phyloP scores from a whole-genome alignment of 2,888 invertebrate genomes.

The Drosophila cognata region DNA sequence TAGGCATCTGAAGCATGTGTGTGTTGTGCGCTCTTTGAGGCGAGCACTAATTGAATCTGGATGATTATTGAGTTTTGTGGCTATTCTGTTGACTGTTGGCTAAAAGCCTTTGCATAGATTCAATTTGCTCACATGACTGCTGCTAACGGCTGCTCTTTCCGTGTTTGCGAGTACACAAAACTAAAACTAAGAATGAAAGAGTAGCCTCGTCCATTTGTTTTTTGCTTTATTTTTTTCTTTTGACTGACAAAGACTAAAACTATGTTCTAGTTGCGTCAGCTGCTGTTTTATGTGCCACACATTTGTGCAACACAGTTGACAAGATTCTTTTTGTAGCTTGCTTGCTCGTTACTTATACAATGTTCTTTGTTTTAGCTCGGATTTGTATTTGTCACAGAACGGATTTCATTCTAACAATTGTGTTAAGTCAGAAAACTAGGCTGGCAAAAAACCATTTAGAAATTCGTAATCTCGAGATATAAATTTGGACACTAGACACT shows the following conservation, averaged over 20 bases:
- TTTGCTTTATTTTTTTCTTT: neutral
- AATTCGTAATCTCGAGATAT: neutral
- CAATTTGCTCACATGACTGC: conserved; percentile 12
- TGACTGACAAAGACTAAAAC: conserved; percentile 37
- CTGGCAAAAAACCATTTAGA: neutral
- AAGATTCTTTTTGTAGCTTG: conserved; percentile 13
- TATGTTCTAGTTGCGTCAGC: conserved; percentile 62
- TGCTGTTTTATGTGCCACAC: conserved; percentile 47
- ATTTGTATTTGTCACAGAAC: neutral
- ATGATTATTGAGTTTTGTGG: conserved; percentile 48
- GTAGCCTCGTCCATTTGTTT: neutral
- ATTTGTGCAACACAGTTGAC: conserved; percentile 30
- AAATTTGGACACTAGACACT: neutral
- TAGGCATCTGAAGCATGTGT: neutral
- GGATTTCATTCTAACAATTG: neutral
- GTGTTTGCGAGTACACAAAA: conserved; percentile 5
- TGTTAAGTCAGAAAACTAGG: neutral
- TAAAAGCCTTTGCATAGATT: conserved; percentile 45
- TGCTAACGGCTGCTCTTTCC: neutral
- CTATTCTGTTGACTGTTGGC: conserved; percentile 12
- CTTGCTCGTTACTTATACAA: neutral
- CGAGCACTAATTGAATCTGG: conserved; percentile 45
- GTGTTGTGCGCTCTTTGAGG: conserved; percentile 8
- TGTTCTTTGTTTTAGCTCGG: conserved; percentile 13
- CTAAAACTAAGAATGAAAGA: neutral